Evolutionary conservation across 2,113 vertebrate species (phyloP).

Genomic region (Gorsachius goisagi): DNA sequence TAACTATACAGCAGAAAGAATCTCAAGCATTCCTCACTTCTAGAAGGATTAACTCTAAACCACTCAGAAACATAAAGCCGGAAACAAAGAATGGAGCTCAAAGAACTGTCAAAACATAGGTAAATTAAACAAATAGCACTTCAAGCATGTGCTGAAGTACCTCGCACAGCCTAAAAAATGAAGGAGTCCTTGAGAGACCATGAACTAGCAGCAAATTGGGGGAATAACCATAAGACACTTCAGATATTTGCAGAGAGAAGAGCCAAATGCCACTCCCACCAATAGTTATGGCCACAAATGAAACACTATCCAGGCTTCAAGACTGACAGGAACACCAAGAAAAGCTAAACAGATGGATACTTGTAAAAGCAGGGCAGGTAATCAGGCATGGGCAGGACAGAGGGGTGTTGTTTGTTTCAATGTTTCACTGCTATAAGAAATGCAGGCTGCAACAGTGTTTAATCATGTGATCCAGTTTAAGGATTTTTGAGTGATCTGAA

Average conservation of each 20-base stretch:
- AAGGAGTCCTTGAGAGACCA: background rate
- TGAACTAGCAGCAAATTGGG: background rate
- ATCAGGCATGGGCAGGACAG: background rate
- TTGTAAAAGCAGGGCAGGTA: background rate
- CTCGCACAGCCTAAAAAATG: background rate
- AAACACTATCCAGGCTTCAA: background rate
- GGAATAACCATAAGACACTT: background rate
- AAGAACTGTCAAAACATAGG: background rate
- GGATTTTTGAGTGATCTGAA: background rate
- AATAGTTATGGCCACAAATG: background rate
- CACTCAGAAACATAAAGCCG: background rate
- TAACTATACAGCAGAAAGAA: background rate
- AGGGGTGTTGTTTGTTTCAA: background rate
- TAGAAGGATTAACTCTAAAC: background rate
- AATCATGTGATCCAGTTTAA: background rate
- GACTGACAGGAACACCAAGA: background rate
- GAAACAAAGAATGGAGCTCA: background rate
- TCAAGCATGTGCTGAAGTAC: background rate
- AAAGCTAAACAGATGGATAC: background rate
- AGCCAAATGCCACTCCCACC: background rate
- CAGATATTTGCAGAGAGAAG: background rate
- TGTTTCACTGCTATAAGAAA: background rate
- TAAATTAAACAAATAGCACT: background rate
- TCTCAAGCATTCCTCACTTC: background rate
- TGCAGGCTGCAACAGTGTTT: background rate